Base-by-base conservation (phyloP, 2,797 vertebrate genomes). In the Leptoclinus maculatus region DNA sequence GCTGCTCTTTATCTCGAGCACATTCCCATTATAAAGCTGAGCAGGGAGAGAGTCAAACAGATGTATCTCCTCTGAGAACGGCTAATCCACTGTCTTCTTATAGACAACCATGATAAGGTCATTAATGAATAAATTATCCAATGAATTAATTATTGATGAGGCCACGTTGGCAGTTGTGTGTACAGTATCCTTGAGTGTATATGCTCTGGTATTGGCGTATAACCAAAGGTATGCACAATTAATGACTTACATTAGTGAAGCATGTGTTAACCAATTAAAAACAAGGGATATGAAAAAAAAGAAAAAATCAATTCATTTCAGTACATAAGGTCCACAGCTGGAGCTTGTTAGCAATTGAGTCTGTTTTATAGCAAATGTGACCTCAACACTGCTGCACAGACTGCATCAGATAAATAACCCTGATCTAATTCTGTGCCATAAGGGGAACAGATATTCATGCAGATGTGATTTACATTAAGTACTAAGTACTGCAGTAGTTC, bases 81-180 rank as follows among this genome's bases (percentile, higher is more conserved):
- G 65, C 19, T 84, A 77, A 90, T 89, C 86, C 78, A 87, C 54
- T 64, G 71, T 78, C 81, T 83, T 86, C 80, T 85, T 67, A 74
- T 66, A 88, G 84, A 91, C 88, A 75, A 78, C 79, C 76, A 79
- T 4, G 88, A 88, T 90, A 93, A 94, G 91, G 92, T 92, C 90
- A 91, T 95, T 91, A 92, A 94, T 95, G 92, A 95, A 95, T 95
- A 95, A 95, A 93, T 93, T 78, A 95, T 92, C 71, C 83, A 68
- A 63, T 38, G 29, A 34, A 87, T 95, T 75, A 93, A 94, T 94
- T 89, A 94, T 93, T 92, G 74, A 95, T 92, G 78, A 84, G 67
- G 70, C 29, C 23, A 32, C 79, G 82, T 89, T 91, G 85, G 78
- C 71, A 70, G 80, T 57, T 39, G 66, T 76, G 78, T 85, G 59